These are phyloP conservation scores for Mirounga angustirostris DNA, from an alignment of 2,113 vertebrate species.

Conservation along the genomic window DNA sequence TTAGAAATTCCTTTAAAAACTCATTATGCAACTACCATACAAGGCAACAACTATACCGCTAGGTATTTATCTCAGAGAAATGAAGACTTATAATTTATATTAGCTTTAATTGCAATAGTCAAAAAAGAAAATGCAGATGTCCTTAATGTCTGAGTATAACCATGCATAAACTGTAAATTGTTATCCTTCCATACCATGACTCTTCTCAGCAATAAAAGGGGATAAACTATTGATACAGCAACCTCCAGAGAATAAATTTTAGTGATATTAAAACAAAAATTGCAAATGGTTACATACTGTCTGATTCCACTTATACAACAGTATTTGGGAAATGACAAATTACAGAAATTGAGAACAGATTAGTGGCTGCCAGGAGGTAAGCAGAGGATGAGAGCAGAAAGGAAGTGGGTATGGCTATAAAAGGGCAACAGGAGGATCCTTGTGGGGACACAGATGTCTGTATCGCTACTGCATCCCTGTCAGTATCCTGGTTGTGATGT, in stretches of 20 bases:
- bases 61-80: conserved; percentile 41
- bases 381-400: neutral
- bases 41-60: neutral
- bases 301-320: neutral
- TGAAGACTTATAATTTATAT: conserved; percentile 12
- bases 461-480: neutral
- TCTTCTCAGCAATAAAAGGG: neutral
- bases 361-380: neutral
- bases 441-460: neutral
- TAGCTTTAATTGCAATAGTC: neutral
- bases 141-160: neutral
- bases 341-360: neutral
- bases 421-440: too few species aligned
- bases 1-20: conserved; percentile 17
- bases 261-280: neutral
- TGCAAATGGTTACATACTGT: neutral
- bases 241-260: neutral
- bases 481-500: neutral
- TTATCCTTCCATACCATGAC: neutral
- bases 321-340: neutral
- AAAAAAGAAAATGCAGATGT: conserved; percentile 1
- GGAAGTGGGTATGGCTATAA: neutral
- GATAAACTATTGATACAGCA: neutral
- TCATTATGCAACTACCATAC: neutral
- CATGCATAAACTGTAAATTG: neutral